These are phyloP conservation scores for Drosophila tanythrix DNA, from an alignment of 2,888 invertebrate genomes.

Conservation along the genomic window DNA sequence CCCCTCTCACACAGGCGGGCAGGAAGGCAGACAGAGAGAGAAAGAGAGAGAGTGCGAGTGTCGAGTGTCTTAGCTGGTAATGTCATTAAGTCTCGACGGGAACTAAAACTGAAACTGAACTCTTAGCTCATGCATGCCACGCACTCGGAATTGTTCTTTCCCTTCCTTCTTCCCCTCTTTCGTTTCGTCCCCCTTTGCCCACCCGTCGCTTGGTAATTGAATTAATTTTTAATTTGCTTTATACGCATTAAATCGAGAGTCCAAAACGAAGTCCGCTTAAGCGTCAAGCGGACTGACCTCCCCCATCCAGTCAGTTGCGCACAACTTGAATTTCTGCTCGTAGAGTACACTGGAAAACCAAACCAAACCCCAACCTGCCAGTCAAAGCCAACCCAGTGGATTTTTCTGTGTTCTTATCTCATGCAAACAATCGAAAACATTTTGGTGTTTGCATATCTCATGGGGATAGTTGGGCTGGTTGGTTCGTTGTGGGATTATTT, in stretches of 20 bases:
- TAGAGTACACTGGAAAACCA: not conserved
- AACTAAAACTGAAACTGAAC: not conserved
- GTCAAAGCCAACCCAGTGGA: not conserved
- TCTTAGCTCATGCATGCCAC: conserved; percentile 19
- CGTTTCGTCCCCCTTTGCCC: not conserved
- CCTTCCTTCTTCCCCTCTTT: not conserved
- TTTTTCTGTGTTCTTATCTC: conserved; percentile 43
- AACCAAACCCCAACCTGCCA: no score
- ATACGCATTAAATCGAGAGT: conserved; percentile 54
- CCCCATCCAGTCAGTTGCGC: not conserved
- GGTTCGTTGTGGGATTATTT: conserved; percentile 12
- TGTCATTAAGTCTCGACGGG: conserved; percentile 24
- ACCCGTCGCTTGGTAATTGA: conserved; percentile 59
- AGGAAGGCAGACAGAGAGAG: not conserved
- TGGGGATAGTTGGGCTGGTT: conserved; percentile 49
- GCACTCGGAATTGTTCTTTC: conserved; percentile 8
- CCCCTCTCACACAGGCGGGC: not conserved
- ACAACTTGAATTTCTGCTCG: not conserved
- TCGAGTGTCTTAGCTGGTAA: conserved; percentile 26
- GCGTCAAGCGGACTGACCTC: conserved; percentile 46
- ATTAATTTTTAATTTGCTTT: conserved; percentile 72
- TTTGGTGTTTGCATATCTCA: conserved; percentile 2
- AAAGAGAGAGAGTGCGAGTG: conserved; percentile 2
- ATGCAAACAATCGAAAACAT: conserved; percentile 34
- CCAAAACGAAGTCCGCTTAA: conserved; percentile 18